Evolutionary conservation across 2,113 vertebrate species (phyloP).

Genomic region (Peucedramus taeniatus): DNA sequence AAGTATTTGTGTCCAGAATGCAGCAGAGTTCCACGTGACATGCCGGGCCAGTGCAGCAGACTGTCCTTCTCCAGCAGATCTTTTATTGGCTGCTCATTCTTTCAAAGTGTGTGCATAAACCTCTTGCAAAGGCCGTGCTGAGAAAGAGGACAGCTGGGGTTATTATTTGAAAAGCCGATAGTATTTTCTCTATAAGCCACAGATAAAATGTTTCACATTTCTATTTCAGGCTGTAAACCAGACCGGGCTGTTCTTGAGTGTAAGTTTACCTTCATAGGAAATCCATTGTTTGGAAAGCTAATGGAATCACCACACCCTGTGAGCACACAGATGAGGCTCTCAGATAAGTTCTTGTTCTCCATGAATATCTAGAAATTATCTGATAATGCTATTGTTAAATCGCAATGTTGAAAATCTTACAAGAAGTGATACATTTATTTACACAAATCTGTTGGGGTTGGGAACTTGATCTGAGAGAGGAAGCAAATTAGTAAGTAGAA

Average conservation of each 20-base stretch:
- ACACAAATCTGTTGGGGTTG: neutral
- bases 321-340: neutral
- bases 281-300: slow-evolving; percentile 28
- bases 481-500: neutral
- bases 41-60: neutral
- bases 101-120: neutral
- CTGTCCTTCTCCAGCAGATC: neutral
- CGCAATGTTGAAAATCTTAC: neutral
- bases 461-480: neutral
- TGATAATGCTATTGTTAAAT: neutral
- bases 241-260: neutral
- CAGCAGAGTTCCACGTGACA: neutral
- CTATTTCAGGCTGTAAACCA: slow-evolving; percentile 14
- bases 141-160: neutral
- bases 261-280: slow-evolving; percentile 41
- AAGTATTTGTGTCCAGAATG: neutral
- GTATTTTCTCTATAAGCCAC: neutral
- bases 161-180: neutral
- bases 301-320: slow-evolving; percentile 17
- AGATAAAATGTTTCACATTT: slow-evolving; percentile 1
- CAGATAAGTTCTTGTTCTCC: neutral
- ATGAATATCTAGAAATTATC: neutral
- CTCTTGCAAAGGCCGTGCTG: neutral
- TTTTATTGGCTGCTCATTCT: neutral
- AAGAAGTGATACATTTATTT: neutral